Conservation (phyloP, 1,140 invertebrate species). For the Neodiprion virginianus region DNA sequence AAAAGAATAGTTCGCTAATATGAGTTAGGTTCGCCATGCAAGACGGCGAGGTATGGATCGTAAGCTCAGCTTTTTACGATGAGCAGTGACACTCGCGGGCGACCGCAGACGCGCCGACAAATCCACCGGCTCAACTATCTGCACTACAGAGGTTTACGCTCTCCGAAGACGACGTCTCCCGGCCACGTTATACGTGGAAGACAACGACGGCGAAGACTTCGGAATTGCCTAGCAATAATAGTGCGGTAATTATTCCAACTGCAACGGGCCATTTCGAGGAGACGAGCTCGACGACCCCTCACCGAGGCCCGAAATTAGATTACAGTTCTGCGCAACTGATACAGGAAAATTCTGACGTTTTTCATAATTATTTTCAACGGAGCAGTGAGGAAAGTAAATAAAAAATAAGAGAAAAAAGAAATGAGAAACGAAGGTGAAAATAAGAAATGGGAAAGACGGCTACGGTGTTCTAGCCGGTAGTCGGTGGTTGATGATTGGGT, state of each 20-base stretch:
- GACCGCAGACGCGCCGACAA: slow-evolving; percentile 50
- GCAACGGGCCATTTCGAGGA: too few species aligned
- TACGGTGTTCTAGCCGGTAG: neutral
- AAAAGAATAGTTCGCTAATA: too few species aligned
- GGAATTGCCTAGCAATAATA: neutral
- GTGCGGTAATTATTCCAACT: too few species aligned
- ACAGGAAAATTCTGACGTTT: too few species aligned
- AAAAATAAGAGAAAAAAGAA: neutral
- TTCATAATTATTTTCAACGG: neutral
- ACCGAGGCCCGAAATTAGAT: too few species aligned
- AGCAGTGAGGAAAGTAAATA: neutral
- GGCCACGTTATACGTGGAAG: neutral
- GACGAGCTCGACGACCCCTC: too few species aligned
- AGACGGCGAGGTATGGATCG: slow-evolving; percentile 53
- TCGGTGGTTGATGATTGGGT: neutral
- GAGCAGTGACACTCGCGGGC: slow-evolving; percentile 51
- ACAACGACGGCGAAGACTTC: neutral
- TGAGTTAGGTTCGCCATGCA: slow-evolving; percentile 35
- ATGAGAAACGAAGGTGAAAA: neutral
- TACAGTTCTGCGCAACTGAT: too few species aligned
- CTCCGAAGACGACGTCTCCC: slow-evolving; percentile 1
- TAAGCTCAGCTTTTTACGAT: slow-evolving; percentile 62
- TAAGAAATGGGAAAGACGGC: neutral
- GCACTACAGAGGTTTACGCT: neutral
- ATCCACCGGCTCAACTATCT: slow-evolving; percentile 6